phyloP scores from a whole-genome alignment of 2,113 vertebrate genomes.

The Rhea americana region DNA sequence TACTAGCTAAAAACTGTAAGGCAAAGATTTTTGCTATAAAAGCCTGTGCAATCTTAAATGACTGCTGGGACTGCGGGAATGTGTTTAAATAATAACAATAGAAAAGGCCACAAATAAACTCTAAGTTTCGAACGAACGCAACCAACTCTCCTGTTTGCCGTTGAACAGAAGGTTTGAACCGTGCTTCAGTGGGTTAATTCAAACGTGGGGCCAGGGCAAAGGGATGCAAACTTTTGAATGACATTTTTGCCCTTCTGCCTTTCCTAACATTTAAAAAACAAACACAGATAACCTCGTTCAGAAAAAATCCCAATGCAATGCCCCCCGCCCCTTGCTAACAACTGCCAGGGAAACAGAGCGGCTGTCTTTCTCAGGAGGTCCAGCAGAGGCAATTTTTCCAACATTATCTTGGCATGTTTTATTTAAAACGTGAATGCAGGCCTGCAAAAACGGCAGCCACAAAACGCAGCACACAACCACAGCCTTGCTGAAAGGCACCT shows the following conservation, averaged over 20 bases:
- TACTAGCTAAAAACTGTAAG: not conserved
- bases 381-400: not conserved
- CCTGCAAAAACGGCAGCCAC: not conserved
- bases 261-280: not conserved
- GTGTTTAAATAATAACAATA: not conserved
- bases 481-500: not conserved
- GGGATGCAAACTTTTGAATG: not conserved
- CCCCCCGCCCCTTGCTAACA: not conserved
- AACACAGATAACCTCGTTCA: not conserved
- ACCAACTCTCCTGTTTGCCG: not conserved
- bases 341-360: not conserved
- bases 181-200: not conserved
- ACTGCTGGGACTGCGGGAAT: not conserved
- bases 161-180: not conserved
- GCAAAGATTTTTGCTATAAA: not conserved
- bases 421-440: rapidly evolving
- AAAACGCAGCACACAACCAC: not conserved
- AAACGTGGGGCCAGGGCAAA: rapidly evolving
- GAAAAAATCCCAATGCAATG: rapidly evolving
- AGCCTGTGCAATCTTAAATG: not conserved
- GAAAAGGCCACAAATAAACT: not conserved
- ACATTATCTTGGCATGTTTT: not conserved
- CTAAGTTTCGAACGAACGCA: not conserved
- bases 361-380: not conserved
- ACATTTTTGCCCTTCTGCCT: not conserved